Percentiles rank a stretch among this genome's conserved stretches.
These are phyloP conservation scores for Cantharis rufa DNA, from an alignment of 2,888 invertebrate species.

Conservation along the genomic window DNA sequence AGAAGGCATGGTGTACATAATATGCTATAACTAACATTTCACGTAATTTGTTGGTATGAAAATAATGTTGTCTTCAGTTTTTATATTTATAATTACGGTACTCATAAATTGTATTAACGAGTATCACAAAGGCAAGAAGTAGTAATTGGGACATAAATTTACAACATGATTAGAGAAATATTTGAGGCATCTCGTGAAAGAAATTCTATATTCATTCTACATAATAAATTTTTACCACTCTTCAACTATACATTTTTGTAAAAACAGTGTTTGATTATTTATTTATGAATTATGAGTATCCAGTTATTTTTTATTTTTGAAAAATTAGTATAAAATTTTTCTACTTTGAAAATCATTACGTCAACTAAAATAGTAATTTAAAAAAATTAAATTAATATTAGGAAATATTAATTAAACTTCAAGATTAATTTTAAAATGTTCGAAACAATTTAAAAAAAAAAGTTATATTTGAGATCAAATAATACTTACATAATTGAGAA, in stretches of 20 bases:
- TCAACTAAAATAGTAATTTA: not conserved
- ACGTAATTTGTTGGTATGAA: not conserved
- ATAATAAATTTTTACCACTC: conserved; percentile 10
- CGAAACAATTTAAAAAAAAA: not conserved
- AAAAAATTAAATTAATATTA: not conserved
- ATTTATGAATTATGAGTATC: not conserved
- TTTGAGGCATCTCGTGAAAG: not conserved
- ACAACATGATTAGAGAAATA: conserved; percentile 17
- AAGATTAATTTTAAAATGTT: not conserved
- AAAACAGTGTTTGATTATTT: not conserved
- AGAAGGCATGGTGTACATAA: not conserved
- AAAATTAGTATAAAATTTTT: not conserved
- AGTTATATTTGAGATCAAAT: not conserved
- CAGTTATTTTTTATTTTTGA: not conserved
- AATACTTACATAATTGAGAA: not conserved
- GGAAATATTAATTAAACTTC: not conserved
- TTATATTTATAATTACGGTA: not conserved
- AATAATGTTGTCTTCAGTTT: not conserved
- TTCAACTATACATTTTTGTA: not conserved
- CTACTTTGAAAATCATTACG: too few relatives aligned
- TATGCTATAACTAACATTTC: not conserved
- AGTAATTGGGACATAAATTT: conserved; percentile 20
- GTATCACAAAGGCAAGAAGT: conserved; percentile 11
- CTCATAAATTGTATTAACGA: conserved; percentile 5
- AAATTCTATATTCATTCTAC: conserved; percentile 13